phyloP scores from a whole-genome alignment of 2,888 invertebrate genomes.

The Stenodera caucasica region DNA sequence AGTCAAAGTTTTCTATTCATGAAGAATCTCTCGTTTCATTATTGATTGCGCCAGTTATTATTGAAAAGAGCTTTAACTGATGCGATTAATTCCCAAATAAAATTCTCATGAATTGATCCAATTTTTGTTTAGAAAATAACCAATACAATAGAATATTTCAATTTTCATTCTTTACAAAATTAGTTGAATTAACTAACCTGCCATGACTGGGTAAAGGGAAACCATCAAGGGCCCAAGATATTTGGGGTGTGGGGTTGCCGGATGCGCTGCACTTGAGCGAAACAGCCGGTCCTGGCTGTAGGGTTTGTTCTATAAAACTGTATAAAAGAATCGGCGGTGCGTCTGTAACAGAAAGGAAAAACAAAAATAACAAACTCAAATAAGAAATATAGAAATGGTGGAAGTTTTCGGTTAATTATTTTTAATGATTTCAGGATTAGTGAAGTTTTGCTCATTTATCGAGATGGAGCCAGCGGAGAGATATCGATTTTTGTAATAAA shows the following conservation, averaged over 20 bases:
- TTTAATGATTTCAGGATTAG: background rate
- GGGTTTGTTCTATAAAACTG: conserved; percentile 76
- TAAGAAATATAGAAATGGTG: background rate
- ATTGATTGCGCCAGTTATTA: no score
- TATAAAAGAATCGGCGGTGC: conserved; percentile 74
- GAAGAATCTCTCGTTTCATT: no score
- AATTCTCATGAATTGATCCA: background rate
- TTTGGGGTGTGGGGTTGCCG: conserved; percentile 76
- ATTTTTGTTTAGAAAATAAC: no score
- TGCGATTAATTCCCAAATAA: background rate
- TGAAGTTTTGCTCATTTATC: background rate
- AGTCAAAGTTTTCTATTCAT: no score
- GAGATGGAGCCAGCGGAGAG: background rate
- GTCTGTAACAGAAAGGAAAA: conserved; percentile 58
- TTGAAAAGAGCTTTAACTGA: no score
- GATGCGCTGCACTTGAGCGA: conserved; percentile 76
- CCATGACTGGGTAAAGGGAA: conserved; percentile 67
- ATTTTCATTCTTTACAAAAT: no score
- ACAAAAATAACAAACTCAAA: background rate
- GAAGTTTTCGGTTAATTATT: conserved; percentile 3
- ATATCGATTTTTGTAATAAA: background rate
- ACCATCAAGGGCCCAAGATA: conserved; percentile 75
- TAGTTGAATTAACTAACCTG: conserved; percentile 44
- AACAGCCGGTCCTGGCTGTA: conserved; percentile 76
- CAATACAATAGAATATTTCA: no score